Base-by-base conservation (phyloP, 2,888 invertebrate genomes). In the Aphidius colemani region DNA sequence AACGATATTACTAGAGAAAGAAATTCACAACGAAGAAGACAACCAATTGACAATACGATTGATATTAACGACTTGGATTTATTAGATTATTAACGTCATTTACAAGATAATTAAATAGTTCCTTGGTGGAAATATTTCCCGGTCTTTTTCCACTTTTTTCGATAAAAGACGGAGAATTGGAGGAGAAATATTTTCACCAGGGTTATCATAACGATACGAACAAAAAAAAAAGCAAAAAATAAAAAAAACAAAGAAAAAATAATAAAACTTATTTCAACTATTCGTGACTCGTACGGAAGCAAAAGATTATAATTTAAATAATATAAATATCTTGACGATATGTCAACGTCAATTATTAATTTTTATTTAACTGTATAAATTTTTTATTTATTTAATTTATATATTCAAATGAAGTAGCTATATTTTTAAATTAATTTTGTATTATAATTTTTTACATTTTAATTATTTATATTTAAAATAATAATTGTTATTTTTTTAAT, bases 51-150 rank as follows among this genome's bases (percentile, higher is more conserved):
- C 10, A 66, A 53, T 55, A 62, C 63, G 40, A 50, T 64, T n/a
- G 69, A 67, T 45, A 59, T 66, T 18, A 13, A 65, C 45, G 64
- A 66, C 11, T 39, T 65, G 53, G 66, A 68, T 30, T 67, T 30
- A 30, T 30, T 67, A 46, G 70, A 70, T 63, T 71, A 71, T 64
- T 70, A 67, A 70, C 30, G 30, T 30, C 30, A 30, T 30, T 30
- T 30, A 30, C 30, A 4, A 30, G 30, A 30, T 30, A 30, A 5
- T 30, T 30, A 30, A 18, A 30, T 30, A 41, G 6, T 46, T 18
- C 13, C 1, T 18, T 18, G 13, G 13, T 18, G 13, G 13, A 18
- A 18, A 18, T 18, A 18, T 18, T 18, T 18, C 13, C 2, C 13
- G 2, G 13, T 18, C 1, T 18, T 18, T 18, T 18, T 18, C 13